Conservation (phyloP, 2,888 invertebrate genomes). For the Troides helena region DNA sequence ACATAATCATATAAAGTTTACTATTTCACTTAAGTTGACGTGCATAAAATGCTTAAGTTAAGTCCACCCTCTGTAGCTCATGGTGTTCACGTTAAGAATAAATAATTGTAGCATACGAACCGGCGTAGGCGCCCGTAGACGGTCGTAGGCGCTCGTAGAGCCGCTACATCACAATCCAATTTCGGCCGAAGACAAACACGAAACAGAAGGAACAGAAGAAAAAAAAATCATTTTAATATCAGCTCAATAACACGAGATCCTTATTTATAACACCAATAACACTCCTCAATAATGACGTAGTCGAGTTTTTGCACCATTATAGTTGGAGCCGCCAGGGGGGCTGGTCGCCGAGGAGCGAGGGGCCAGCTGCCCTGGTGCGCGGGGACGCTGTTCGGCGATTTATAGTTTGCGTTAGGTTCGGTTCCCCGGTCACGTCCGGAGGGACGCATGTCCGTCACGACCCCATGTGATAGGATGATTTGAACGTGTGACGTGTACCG, state of each 20-base stretch:
- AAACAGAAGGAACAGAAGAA: slow-evolving; percentile 36
- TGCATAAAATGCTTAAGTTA: too few relatives aligned
- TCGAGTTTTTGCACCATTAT: slow-evolving; percentile 48
- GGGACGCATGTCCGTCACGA: slow-evolving; percentile 68
- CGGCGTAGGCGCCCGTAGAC: slow-evolving; percentile 13
- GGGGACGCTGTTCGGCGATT: slow-evolving; percentile 46
- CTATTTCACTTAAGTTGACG: too few relatives aligned
- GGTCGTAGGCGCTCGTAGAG: slow-evolving; percentile 41
- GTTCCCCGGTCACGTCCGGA: slow-evolving; percentile 68
- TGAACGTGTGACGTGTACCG: slow-evolving; percentile 63
- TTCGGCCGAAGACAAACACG: slow-evolving; percentile 40
- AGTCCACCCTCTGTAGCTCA: too few relatives aligned
- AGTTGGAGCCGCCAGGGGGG: slow-evolving; percentile 27
- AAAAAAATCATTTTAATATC: slow-evolving; percentile 71
- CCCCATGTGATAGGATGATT: slow-evolving; percentile 67
- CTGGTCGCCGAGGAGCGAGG: too few relatives aligned
- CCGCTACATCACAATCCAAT: slow-evolving; percentile 43
- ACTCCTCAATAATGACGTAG: slow-evolving; percentile 72
- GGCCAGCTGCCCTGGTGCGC: slow-evolving; percentile 32
- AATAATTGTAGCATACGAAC: too few relatives aligned
- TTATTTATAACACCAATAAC: slow-evolving; percentile 77
- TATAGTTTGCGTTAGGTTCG: slow-evolving; percentile 63
- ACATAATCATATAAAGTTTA: too few relatives aligned
- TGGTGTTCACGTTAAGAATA: too few relatives aligned
- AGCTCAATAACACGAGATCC: slow-evolving; percentile 65